phyloP scores from a whole-genome alignment of 2,888 invertebrate genomes.

The Noctua comes region DNA sequence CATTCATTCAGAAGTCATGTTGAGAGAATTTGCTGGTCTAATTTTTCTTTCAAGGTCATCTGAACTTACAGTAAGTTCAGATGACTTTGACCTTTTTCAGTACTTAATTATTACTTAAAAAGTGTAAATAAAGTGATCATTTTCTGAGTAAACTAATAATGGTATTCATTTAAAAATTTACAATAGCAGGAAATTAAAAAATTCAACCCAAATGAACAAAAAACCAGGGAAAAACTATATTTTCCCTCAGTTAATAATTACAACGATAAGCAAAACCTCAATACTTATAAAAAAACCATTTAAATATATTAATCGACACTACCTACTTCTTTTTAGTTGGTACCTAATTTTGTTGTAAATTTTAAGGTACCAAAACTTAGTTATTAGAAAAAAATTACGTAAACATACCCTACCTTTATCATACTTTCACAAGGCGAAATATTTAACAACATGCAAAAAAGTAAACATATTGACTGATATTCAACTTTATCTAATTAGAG shows the following conservation, averaged over 20 bases:
- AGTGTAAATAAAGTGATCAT: background rate
- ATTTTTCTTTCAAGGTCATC: background rate
- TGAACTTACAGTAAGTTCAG: no score
- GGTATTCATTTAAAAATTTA: background rate
- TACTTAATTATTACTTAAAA: background rate
- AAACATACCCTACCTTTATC: background rate
- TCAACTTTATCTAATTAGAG: constrained; percentile 15
- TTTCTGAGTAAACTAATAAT: background rate
- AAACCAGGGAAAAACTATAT: background rate
- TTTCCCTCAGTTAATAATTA: background rate
- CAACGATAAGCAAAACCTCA: background rate
- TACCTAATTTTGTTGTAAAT: background rate
- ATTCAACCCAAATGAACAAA: background rate
- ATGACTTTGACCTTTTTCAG: no score
- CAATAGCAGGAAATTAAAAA: background rate
- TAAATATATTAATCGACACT: background rate
- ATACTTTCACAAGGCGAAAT: constrained; percentile 15
- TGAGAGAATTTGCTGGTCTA: background rate
- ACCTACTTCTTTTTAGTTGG: background rate
- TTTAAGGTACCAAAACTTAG: background rate
- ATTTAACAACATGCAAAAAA: constrained; percentile 18
- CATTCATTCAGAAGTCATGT: background rate
- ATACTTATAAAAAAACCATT: background rate
- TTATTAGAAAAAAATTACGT: constrained; percentile 3
- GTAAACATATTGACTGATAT: constrained; percentile 14